phyloP scores from a whole-genome alignment of 2,113 vertebrate genomes.

The Myodes glareolus region DNA sequence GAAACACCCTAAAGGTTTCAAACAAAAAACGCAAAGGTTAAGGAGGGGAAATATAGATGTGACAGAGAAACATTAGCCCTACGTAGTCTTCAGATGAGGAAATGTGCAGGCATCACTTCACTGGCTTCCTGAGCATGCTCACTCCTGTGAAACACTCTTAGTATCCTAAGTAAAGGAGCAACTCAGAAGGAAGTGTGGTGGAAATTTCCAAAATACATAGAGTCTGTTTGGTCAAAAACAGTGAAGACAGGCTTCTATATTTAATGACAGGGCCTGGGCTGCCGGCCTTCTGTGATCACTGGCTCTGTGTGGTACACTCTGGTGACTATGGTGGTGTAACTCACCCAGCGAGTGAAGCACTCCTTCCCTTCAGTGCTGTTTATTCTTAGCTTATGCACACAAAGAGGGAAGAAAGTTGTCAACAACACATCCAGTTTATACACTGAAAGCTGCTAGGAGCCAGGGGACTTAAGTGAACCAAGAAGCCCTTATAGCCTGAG shows the following conservation, averaged over 20 bases:
- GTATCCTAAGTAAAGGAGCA: conserved; percentile 78
- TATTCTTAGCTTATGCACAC: conserved; percentile 79
- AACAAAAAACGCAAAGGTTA: not conserved
- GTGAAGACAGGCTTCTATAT: conserved; percentile 82
- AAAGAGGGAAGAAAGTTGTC: conserved; percentile 73
- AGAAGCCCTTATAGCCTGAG: conserved; percentile 41
- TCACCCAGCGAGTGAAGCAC: conserved; percentile 21
- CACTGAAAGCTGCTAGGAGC: conserved; percentile 39
- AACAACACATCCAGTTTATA: conserved; percentile 67
- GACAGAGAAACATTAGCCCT: not conserved
- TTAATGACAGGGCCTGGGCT: conserved; percentile 81
- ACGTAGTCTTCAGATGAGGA: not conserved
- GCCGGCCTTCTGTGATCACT: conserved; percentile 75
- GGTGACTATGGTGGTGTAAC: conserved; percentile 70
- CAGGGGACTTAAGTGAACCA: conserved; percentile 65
- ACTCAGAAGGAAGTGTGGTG: conserved; percentile 81
- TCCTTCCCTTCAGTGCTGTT: conserved; percentile 69
- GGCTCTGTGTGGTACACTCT: conserved; percentile 71
- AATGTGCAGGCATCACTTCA: not conserved
- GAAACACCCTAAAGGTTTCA: not conserved
- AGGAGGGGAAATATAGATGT: not conserved
- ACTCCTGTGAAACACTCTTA: not conserved
- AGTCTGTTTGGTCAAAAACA: conserved; percentile 81
- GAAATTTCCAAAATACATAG: conserved; percentile 87
- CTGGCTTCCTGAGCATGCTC: conserved; percentile 25